These are phyloP conservation scores for Gortyna flavago DNA, from an alignment of 2,888 invertebrate species.

Conservation along the genomic window DNA sequence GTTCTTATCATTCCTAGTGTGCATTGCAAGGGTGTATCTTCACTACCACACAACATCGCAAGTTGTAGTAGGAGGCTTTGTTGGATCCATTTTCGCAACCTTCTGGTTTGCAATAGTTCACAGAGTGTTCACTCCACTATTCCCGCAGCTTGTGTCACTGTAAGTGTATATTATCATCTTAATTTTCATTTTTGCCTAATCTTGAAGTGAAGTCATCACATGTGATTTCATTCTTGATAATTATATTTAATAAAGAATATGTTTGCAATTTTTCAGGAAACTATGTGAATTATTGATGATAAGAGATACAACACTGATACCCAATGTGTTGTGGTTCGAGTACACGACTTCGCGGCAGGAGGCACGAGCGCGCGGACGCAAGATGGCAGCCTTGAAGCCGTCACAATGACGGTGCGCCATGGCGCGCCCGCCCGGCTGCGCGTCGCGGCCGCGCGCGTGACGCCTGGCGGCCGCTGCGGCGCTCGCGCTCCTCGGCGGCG, in stretches of 20 bases:
- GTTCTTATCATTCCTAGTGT: conserved; percentile 90
- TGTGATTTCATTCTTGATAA: not conserved
- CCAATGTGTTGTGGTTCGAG: conserved; percentile 98
- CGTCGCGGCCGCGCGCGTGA: conserved; percentile 87
- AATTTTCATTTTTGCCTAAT: not conserved
- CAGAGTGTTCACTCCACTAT: conserved; percentile 94
- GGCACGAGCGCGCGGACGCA: conserved; percentile 94
- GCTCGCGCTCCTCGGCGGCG: conserved; percentile 81
- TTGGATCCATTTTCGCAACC: conserved; percentile 93
- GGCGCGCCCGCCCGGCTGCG: conserved; percentile 78
- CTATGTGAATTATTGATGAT: conserved; percentile 95
- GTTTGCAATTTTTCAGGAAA: conserved; percentile 90
- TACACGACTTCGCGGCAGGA: conserved; percentile 96
- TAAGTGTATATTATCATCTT: conserved; percentile 85
- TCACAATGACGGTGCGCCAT: conserved; percentile 94
- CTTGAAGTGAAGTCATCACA: not conserved
- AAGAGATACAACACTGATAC: conserved; percentile 96
- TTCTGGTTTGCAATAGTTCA: conserved; percentile 96
- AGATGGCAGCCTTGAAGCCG: conserved; percentile 94
- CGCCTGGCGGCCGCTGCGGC: conserved; percentile 82
- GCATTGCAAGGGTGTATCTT: conserved; percentile 94
- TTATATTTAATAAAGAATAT: not conserved
- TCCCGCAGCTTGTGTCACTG: conserved; percentile 96
- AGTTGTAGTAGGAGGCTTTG: conserved; percentile 94
- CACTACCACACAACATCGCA: conserved; percentile 96